phyloP scores from a whole-genome alignment of 2,888 invertebrate species.

The Hermodice carunculata region DNA sequence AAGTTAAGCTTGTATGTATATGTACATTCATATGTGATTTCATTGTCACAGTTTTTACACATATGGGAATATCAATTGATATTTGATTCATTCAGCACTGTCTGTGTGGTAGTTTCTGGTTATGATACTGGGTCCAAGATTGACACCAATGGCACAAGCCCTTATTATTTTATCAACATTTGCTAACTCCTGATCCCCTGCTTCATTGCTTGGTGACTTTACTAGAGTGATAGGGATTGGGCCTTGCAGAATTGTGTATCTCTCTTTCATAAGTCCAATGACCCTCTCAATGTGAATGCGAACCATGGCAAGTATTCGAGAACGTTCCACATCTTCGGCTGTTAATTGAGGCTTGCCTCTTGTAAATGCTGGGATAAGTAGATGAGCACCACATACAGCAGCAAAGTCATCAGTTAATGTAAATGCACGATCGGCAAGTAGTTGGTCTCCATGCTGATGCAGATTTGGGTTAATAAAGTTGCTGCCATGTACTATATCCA shows the following conservation, averaged over 20 bases:
- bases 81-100: no score
- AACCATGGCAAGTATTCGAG: slow-evolving; percentile 28
- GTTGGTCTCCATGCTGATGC: slow-evolving; percentile 38
- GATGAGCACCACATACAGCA: slow-evolving; percentile 29
- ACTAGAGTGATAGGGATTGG: slow-evolving; percentile 26
- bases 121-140: not conserved
- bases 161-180: not conserved
- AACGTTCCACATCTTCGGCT: slow-evolving; percentile 38
- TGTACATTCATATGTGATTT: no score
- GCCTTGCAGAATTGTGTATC: slow-evolving; percentile 37
- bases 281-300: slow-evolving; percentile 43
- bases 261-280: slow-evolving; percentile 40
- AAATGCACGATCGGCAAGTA: slow-evolving; percentile 41
- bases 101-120: no score
- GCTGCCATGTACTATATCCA: slow-evolving; percentile 33
- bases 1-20: no score
- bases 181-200: not conserved
- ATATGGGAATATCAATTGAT: no score
- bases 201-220: slow-evolving; percentile 7
- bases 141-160: not conserved
- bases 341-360: slow-evolving; percentile 37
- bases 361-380: slow-evolving; percentile 36
- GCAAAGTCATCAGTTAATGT: slow-evolving; percentile 42
- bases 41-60: no score
- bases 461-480: slow-evolving; percentile 28